A percentile compares a stretch with the other conserved stretches of the same genome.
These are phyloP conservation scores for Etheostoma nigrum DNA, from an alignment of 2,797 vertebrate genomes.

Conservation along the genomic window DNA sequence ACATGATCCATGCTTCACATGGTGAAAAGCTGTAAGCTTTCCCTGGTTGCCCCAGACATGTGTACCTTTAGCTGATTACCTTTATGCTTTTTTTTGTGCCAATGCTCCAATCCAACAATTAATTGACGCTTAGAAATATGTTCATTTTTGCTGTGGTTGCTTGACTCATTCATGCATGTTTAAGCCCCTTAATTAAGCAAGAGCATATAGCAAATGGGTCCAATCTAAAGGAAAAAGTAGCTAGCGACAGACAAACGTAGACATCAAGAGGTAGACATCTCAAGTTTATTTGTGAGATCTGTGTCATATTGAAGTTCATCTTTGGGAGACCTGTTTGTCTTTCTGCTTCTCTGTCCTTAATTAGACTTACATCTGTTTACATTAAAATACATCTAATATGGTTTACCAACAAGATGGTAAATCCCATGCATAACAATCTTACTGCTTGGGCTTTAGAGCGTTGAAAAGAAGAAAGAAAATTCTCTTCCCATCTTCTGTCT, in stretches of 20 bases:
- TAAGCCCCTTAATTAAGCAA: slow-evolving; percentile 21
- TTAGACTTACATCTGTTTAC: background rate
- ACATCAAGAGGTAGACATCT: background rate
- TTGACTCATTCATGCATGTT: slow-evolving; percentile 7
- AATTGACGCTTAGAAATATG: background rate
- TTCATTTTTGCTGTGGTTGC: slow-evolving; percentile 12
- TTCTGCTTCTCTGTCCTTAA: background rate
- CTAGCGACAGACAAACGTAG: background rate
- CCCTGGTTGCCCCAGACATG: too few relatives aligned
- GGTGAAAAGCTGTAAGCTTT: too few relatives aligned
- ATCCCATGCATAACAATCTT: background rate
- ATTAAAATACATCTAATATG: background rate
- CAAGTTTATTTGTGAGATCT: background rate
- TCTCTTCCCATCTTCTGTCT: slow-evolving; percentile 8
- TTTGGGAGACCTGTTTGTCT: background rate
- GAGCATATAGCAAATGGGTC: background rate
- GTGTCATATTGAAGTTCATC: background rate
- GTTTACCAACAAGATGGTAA: background rate
- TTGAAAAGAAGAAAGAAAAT: slow-evolving; percentile 18
- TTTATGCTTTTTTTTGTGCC: too few relatives aligned
- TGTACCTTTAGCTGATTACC: too few relatives aligned
- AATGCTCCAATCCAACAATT: too few relatives aligned
- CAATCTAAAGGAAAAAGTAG: slow-evolving; percentile 12
- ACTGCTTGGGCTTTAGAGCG: slow-evolving; percentile 5
- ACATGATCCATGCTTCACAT: too few relatives aligned